Evolutionary conservation across 2,113 vertebrate species (phyloP).

Genomic region (Hippocampus comes): DNA sequence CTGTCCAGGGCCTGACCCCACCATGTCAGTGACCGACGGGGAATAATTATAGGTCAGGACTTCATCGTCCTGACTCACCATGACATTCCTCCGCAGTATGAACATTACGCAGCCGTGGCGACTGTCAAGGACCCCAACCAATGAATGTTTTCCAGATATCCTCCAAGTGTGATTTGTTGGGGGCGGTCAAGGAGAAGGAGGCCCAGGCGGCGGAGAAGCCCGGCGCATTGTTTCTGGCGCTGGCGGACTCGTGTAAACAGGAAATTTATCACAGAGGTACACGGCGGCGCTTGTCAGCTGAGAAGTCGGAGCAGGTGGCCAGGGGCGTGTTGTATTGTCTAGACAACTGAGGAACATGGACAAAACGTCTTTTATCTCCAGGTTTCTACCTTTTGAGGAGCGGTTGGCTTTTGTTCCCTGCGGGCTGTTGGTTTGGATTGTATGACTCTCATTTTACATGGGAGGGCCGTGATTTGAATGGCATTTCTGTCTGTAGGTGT

Average conservation of each 20-base stretch:
- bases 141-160: constrained; percentile 63
- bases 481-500: background rate
- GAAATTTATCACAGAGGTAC: constrained; percentile 49
- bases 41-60: constrained; percentile 78
- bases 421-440: constrained; percentile 29
- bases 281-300: constrained; percentile 51
- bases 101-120: constrained; percentile 59
- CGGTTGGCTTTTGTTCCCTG: constrained; percentile 39
- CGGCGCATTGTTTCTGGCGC: constrained; percentile 34
- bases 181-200: constrained; percentile 31
- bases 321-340: constrained; percentile 54
- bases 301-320: constrained; percentile 66
- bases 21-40: constrained; percentile 67
- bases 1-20: constrained; percentile 70
- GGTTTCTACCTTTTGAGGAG: constrained; percentile 53
- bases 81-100: constrained; percentile 64
- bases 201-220: constrained; percentile 29
- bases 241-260: constrained; percentile 55
- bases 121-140: constrained; percentile 61
- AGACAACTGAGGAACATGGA: constrained; percentile 46
- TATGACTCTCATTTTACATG: constrained; percentile 22
- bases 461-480: constrained; percentile 11
- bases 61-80: constrained; percentile 64
- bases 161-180: constrained; percentile 30
- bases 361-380: constrained; percentile 51